Conservation (phyloP, 1,140 invertebrate species). For the Euschistus heros region DNA sequence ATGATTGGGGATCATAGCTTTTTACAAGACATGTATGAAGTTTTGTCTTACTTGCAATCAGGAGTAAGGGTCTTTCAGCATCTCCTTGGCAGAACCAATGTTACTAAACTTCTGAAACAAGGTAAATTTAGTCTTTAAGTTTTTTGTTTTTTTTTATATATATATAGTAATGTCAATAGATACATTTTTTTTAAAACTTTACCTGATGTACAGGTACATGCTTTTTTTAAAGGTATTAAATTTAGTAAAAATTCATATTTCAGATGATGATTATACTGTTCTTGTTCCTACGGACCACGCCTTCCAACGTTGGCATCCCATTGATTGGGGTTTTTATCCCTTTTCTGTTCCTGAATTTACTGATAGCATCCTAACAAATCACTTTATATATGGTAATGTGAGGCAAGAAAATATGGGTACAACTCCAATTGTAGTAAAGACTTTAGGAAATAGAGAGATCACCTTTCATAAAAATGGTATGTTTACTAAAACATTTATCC, state of each 20-base stretch:
- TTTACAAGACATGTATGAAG: constrained; percentile 45
- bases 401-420: constrained; percentile 44
- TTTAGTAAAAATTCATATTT: neutral
- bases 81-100: constrained; percentile 47
- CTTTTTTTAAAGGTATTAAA: too few species aligned
- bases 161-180: too few species aligned
- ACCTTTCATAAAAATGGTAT: constrained; percentile 44
- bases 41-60: constrained; percentile 46
- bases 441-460: constrained; percentile 44
- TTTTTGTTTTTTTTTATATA: neutral
- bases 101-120: constrained; percentile 43
- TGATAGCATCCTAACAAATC: constrained; percentile 47
- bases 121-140: constrained; percentile 33
- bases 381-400: constrained; percentile 47
- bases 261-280: constrained; percentile 48
- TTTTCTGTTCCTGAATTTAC: constrained; percentile 54
- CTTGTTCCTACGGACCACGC: constrained; percentile 51
- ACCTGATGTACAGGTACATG: too few species aligned
- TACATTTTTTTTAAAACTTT: too few species aligned
- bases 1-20: constrained; percentile 34
- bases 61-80: constrained; percentile 52
- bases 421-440: constrained; percentile 34
- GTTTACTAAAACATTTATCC: constrained; percentile 27
- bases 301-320: constrained; percentile 53
- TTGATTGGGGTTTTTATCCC: constrained; percentile 58